Conservation (phyloP, 2,113 vertebrate genomes). For the Sorex araneus region DNA sequence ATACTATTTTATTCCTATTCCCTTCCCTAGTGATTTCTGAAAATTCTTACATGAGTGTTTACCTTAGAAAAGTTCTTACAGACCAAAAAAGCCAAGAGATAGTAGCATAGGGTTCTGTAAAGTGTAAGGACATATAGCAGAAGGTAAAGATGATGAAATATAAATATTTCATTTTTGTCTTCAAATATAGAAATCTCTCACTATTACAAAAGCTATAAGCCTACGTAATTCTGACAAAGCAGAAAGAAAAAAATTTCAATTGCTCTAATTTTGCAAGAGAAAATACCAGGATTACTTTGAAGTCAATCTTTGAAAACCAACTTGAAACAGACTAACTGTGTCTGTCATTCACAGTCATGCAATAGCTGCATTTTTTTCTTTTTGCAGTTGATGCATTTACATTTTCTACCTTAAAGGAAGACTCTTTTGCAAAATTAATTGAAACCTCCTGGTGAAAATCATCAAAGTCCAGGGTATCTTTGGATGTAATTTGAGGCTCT, state of each 20-base stretch:
- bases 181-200: neutral
- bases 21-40: neutral
- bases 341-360: neutral
- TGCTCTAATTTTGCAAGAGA: neutral
- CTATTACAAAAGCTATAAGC: neutral
- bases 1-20: neutral
- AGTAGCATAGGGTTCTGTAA: neutral
- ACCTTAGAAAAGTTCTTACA: neutral
- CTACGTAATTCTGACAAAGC: neutral
- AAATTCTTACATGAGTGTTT: neutral
- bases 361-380: neutral
- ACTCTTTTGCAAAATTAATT: slow-evolving; percentile 50
- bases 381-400: neutral
- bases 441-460: slow-evolving; percentile 61
- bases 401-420: slow-evolving; percentile 14
- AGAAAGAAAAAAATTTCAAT: slow-evolving; percentile 11
- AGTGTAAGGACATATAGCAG: neutral
- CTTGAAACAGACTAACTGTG: neutral
- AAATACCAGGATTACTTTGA: neutral
- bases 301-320: slow-evolving; percentile 32
- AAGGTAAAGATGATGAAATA: neutral
- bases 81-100: neutral
- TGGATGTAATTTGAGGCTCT: neutral
- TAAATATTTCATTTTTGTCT: neutral
- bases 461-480: slow-evolving; percentile 42